Evolutionary conservation across 1,140 invertebrate genomes (phyloP).

Genomic region (Polypedilum vanderplanki): DNA sequence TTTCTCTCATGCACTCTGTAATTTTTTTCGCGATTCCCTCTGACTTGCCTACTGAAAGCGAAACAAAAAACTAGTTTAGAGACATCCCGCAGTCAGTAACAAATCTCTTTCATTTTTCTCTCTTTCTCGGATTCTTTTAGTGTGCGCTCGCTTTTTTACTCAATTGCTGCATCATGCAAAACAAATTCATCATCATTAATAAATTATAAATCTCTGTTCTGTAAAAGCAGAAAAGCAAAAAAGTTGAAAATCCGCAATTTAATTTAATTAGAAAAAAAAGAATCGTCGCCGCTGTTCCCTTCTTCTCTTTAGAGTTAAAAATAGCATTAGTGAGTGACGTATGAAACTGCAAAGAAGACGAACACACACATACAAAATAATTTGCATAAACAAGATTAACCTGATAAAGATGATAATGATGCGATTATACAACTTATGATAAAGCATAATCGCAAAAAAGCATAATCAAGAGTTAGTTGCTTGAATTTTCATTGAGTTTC

Average conservation of each 20-base stretch:
- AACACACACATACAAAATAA: background rate
- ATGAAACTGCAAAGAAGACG: no score
- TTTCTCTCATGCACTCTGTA: background rate
- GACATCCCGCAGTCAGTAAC: background rate
- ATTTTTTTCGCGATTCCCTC: background rate
- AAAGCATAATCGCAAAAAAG: no score
- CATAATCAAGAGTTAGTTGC: no score
- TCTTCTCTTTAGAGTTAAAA: no score
- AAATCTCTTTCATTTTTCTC: background rate
- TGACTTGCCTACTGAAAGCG: conserved; percentile 2
- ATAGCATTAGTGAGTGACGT: no score
- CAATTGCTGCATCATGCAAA: background rate
- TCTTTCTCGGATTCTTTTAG: background rate
- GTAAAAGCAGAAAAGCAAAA: background rate
- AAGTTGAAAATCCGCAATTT: background rate
- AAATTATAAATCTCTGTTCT: background rate
- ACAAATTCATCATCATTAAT: conserved; percentile 8
- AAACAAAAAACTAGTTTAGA: background rate
- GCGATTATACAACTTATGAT: background rate
- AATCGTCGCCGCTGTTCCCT: no score
- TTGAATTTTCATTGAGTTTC: no score
- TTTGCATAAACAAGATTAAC: background rate
- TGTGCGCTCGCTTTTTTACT: background rate
- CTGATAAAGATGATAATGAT: background rate
- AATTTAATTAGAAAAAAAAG: background rate